Evolutionary conservation across 2,888 invertebrate species (phyloP), one percentile per base, ranked within the genome.

Genomic region (Dynastes maya): DNA sequence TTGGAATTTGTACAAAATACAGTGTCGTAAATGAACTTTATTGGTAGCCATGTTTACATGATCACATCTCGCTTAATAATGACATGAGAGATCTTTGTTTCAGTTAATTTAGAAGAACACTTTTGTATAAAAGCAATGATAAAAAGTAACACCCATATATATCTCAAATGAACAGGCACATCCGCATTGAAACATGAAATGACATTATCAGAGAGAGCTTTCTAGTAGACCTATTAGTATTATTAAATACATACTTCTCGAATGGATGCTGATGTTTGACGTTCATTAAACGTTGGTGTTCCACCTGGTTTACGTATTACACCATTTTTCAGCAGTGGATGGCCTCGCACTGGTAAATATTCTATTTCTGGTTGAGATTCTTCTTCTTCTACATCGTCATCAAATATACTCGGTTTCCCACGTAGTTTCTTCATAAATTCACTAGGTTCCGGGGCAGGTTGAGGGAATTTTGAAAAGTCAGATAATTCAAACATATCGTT

Each of bases 391-490:
- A 45, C 13, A n/a, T 53, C 45, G 22, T 67, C 67, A 11, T 80
- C 80, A 67, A 65, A 80, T 37, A 80, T 45, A 49, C 80, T 80
- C 1, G 76, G 51, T 64, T 78, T 80, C 1, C 70, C 58, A 27
- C 78, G 37, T 13, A 76, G 27, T 29, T 64, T 75, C 11, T 64
- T 63, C 49, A 45, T 70, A 11, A 70, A 64, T 8, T 53, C 58
- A 45, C 78, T 80, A 0, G 78, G 78, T 55, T 40, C 65, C 1
- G 77, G 77, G 1, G 77, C 70, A 40, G 71, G 71, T 32, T 71
- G 40, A 9, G 63, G 37, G 9, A 40, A 27, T n/a, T 27, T 71
- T 45, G 45, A 64, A 13, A 53, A 65, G 16, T 53, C 74, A 29
- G 78, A 78, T 45, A 78, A 9, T 58, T 40, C 65, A 11, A 55